Evolutionary conservation across 2,888 invertebrate genomes (phyloP), one percentile per base, ranked within the genome.

Genomic region (Catocala sponsa): DNA sequence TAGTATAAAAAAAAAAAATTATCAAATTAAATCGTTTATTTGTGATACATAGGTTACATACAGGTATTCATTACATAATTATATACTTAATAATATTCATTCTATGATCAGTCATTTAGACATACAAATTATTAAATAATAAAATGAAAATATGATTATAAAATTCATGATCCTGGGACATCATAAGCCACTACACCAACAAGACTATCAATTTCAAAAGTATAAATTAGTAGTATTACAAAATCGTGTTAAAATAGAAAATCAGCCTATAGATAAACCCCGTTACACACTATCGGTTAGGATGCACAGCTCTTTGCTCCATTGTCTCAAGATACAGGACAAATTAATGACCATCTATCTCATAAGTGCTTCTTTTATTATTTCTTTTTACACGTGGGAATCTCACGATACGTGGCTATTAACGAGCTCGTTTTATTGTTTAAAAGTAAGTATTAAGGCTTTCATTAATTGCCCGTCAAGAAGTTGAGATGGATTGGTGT

Each of bases 321-420:
- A 90, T 91, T 91, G 91, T 91, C 83, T 83, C 76, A 70, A 82
- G 84, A 81, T 86, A 89, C 86, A 86, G 81, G 85, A 87, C 86
- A 90, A 89, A 91, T 91, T 89, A 90, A 91, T 89, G 90, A 82
- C 76, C 79, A 63, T 81, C 84, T 79, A 84, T 88, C 85, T 82
- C 79, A 83, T 78, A 74, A 77, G 78, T 68, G 76, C 76, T 80
- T 79, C 79, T 76, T 81, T 75, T 82, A 73, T 74, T 70, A 56
- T 68, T 59, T 79, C 65, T 62, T 52, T 64, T 57, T 72, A 70
- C 64, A 73, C 74, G 74, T 77, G 76, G 68, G 76, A 79, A 75
- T 72, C 42, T 70, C 41, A 64, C 67, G 71, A 67, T 65, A 65
- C 59, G 62, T 62, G 58, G 42, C 49, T 61, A 59, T 65, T 71